These are phyloP conservation scores for Anthonomus grandis DNA, from an alignment of 1,140 invertebrate genomes.

Conservation along the genomic window DNA sequence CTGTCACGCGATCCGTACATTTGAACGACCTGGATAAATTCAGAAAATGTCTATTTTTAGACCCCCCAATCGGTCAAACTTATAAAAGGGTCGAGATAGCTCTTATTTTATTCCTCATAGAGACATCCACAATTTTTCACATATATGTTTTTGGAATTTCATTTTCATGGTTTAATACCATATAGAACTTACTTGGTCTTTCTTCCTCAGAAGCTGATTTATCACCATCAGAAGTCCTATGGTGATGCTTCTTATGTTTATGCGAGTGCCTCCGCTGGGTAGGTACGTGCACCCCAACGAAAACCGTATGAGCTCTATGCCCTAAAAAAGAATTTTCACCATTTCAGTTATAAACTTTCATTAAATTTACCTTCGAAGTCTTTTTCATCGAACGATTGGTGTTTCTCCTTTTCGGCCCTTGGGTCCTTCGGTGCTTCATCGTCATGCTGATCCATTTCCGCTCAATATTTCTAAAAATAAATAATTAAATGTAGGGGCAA, in stretches of 20 bases:
- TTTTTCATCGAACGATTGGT: conserved; percentile 79
- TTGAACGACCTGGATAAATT: too few species aligned
- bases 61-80: too few species aligned
- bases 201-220: conserved; percentile 54
- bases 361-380: conserved; percentile 75
- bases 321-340: conserved; percentile 61
- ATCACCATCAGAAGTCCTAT: conserved; percentile 52
- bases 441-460: conserved; percentile 47
- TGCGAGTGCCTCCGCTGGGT: conserved; percentile 69
- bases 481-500: too few species aligned
- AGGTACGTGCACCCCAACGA: conserved; percentile 83
- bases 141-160: background rate
- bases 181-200: conserved; percentile 58
- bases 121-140: background rate
- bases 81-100: too few species aligned
- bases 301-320: conserved; percentile 84
- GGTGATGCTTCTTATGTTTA: conserved; percentile 74
- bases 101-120: too few species aligned
- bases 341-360: too few species aligned
- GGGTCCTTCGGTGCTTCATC: conserved; percentile 82
- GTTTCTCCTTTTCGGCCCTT: conserved; percentile 66
- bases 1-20: too few species aligned
- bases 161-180: too few species aligned
- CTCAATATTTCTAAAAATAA: conserved; percentile 6
- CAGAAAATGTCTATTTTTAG: too few species aligned